Percentiles rank a stretch among this genome's conserved stretches.
These are phyloP conservation scores for Tapera naevia DNA, from an alignment of 2,797 vertebrate species.

Conservation along the genomic window DNA sequence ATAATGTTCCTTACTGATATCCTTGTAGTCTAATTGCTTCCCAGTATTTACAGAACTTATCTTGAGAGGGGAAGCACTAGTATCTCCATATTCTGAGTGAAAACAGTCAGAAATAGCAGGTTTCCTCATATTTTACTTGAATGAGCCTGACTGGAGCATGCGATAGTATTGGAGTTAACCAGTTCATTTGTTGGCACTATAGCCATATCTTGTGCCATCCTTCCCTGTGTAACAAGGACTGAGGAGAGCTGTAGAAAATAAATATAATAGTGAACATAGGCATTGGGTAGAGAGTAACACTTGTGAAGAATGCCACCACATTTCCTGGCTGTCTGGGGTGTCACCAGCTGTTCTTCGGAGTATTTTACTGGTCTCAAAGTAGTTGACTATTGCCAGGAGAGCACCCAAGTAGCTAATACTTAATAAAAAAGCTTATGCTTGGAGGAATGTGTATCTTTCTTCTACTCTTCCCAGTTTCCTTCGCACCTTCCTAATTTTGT, in stretches of 20 bases:
- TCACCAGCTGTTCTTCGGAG: neutral
- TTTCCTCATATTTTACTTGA: neutral
- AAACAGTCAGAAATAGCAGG: neutral
- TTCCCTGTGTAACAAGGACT: neutral
- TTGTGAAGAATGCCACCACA: neutral
- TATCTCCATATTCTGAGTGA: neutral
- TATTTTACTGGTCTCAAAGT: neutral
- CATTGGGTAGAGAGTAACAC: neutral
- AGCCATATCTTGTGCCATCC: neutral
- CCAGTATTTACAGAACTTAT: neutral
- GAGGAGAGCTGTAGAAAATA: neutral
- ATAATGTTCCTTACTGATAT: neutral
- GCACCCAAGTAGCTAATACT: neutral
- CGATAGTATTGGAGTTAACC: neutral
- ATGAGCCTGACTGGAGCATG: neutral
- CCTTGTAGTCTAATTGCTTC: neutral
- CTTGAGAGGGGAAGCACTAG: neutral
- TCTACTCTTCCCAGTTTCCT: neutral
- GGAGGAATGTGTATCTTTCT: neutral
- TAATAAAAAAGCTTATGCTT: neutral
- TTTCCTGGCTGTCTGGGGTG: neutral
- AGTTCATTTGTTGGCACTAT: neutral
- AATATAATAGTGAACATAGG: rapidly evolving
- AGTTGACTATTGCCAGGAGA: neutral
- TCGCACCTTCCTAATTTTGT: neutral